A percentile compares a stretch with the other conserved stretches of the same genome.
phyloP scores from a whole-genome alignment of 2,888 invertebrate genomes.

The Agrypnus murinus region DNA sequence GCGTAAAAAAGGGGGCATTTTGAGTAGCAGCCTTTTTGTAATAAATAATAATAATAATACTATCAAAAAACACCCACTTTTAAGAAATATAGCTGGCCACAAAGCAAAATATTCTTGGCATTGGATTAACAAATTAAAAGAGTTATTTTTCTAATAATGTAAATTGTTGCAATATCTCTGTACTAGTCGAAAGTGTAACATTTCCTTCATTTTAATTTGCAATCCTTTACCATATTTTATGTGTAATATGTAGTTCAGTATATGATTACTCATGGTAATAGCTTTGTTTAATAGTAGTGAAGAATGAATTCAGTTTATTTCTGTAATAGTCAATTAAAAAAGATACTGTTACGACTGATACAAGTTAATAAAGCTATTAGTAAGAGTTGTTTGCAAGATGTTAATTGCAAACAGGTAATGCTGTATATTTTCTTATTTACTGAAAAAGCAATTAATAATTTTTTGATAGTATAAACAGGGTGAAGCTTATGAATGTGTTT shows the following conservation, averaged over 20 bases:
- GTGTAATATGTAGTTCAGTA: conserved; percentile 17
- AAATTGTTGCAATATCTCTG: conserved; percentile 59
- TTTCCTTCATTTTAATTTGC: not conserved
- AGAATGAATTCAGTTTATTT: not conserved
- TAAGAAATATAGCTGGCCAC: conserved; percentile 22
- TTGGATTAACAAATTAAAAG: not conserved
- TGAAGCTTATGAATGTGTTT: no score
- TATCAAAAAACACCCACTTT: conserved; percentile 14
- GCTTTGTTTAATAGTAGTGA: conserved; percentile 8
- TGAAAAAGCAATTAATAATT: no score
- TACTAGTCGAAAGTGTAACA: conserved; percentile 57
- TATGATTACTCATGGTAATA: conserved; percentile 11
- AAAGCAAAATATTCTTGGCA: conserved; percentile 28
- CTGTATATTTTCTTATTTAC: no score
- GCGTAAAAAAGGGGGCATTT: conserved; percentile 39
- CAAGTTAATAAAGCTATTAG: conserved; percentile 16
- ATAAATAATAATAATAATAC: not conserved
- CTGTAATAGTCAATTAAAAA: conserved; percentile 3
- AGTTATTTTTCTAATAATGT: conserved; percentile 49
- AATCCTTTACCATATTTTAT: conserved; percentile 39
- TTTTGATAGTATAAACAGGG: no score
- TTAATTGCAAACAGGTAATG: no score
- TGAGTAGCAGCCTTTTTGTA: conserved; percentile 18
- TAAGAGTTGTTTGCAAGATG: conserved; percentile 1
- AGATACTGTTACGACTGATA: conserved; percentile 1